Evolutionary conservation across 2,888 invertebrate genomes (phyloP).

Genomic region (Apomyelois bistriatella): DNA sequence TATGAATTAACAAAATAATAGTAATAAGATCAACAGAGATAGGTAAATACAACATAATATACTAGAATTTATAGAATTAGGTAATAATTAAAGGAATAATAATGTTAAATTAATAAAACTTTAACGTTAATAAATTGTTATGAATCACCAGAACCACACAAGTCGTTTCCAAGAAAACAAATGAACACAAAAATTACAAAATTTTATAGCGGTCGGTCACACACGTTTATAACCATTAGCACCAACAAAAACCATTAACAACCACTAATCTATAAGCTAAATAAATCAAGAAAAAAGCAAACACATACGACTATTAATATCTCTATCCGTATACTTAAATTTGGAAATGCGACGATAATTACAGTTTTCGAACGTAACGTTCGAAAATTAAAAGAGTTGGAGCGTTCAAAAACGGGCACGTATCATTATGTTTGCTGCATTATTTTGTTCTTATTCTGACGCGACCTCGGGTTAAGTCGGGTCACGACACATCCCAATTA

Average conservation of each 20-base stretch:
- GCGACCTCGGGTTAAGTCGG: conserved; percentile 73
- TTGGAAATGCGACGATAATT: conserved; percentile 70
- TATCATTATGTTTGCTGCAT: conserved; percentile 77
- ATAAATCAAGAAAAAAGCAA: conserved; percentile 75
- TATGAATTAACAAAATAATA: no score
- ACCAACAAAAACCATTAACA: conserved; percentile 58
- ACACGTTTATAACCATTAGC: conserved; percentile 69
- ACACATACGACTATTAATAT: conserved; percentile 74
- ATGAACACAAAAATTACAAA: conserved; percentile 18
- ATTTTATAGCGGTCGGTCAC: conserved; percentile 38
- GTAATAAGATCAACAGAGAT: no score
- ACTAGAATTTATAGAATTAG: no score
- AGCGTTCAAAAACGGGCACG: conserved; percentile 51
- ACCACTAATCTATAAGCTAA: conserved; percentile 70
- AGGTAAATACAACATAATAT: no score
- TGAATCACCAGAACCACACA: conserved; percentile 11
- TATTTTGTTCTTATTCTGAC: conserved; percentile 66
- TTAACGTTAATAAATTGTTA: neutral
- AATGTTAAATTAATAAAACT: no score
- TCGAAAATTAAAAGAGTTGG: conserved; percentile 69
- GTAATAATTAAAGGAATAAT: no score
- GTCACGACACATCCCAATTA: conserved; percentile 78
- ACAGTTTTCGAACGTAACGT: conserved; percentile 65
- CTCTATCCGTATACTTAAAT: conserved; percentile 76
- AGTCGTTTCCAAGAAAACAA: conserved; percentile 13